Evolutionary conservation across 2,888 invertebrate species (phyloP).

Genomic region (Cosmia pyralina): DNA sequence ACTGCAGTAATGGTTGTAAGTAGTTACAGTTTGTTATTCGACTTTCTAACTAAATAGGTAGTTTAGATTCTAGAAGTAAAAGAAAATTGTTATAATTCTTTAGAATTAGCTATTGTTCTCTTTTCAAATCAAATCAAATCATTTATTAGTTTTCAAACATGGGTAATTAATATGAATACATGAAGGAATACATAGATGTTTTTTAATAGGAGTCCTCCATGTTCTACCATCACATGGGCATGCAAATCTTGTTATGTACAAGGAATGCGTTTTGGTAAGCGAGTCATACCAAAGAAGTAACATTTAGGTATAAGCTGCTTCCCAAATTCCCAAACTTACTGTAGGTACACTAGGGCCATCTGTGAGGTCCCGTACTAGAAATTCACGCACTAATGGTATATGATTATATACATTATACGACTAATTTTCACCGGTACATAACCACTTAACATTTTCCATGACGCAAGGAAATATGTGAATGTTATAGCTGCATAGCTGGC

Average conservation of each 20-base stretch:
- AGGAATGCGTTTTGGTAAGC: background rate
- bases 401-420: background rate
- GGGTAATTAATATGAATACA: too few species aligned
- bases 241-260: too few species aligned
- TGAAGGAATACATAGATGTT: too few species aligned
- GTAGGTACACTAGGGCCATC: background rate
- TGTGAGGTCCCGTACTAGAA: background rate
- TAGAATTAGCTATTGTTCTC: background rate
- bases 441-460: slow-evolving; percentile 21
- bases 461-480: slow-evolving; percentile 23
- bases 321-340: background rate
- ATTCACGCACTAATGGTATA: background rate
- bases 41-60: background rate
- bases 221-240: too few species aligned
- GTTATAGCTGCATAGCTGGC: slow-evolving; percentile 8
- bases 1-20: slow-evolving; percentile 5
- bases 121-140: too few species aligned
- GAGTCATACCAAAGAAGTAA: background rate
- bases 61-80: background rate
- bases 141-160: too few species aligned
- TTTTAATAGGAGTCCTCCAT: too few species aligned
- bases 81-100: background rate
- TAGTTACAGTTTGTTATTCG: slow-evolving; percentile 6
- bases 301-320: background rate
- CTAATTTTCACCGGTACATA: slow-evolving; percentile 13